These are phyloP conservation scores for Bombus waltoni DNA, from an alignment of 1,140 invertebrate species.

Conservation along the genomic window DNA sequence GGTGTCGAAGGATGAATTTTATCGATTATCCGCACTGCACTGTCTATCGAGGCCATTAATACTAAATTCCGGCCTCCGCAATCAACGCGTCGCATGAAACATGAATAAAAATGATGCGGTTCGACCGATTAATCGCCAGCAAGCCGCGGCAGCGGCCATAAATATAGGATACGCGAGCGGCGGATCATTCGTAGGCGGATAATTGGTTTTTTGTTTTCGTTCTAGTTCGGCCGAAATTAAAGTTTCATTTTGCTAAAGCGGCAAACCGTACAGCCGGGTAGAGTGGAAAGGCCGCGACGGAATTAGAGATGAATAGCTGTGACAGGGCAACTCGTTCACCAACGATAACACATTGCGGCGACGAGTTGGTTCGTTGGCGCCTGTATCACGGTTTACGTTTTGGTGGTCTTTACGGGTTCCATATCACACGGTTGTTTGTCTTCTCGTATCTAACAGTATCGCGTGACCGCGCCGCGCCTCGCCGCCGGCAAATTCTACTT, in stretches of 20 bases:
- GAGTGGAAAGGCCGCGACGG: neutral
- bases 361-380: constrained; percentile 66
- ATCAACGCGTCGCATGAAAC: constrained; percentile 19
- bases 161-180: constrained; percentile 7
- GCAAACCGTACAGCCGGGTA: neutral
- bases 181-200: constrained; percentile 39
- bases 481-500: constrained; percentile 46
- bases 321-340: constrained; percentile 66
- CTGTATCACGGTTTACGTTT: constrained; percentile 69
- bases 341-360: constrained; percentile 67
- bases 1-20: neutral
- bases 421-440: constrained; percentile 62
- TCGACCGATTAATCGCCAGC: constrained; percentile 40
- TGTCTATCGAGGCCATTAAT: constrained; percentile 1
- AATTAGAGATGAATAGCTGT: constrained; percentile 68
- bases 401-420: constrained; percentile 61
- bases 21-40: neutral
- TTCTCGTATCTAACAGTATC: constrained; percentile 52
- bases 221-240: constrained; percentile 53
- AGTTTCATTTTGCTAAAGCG: constrained; percentile 67
- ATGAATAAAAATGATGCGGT: constrained; percentile 49
- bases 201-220: constrained; percentile 49
- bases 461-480: neutral
- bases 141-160: constrained; percentile 11
- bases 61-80: constrained; percentile 5